Evolutionary conservation across 2,797 vertebrate genomes (phyloP).

Genomic region (Urocyon cinereoargenteus): DNA sequence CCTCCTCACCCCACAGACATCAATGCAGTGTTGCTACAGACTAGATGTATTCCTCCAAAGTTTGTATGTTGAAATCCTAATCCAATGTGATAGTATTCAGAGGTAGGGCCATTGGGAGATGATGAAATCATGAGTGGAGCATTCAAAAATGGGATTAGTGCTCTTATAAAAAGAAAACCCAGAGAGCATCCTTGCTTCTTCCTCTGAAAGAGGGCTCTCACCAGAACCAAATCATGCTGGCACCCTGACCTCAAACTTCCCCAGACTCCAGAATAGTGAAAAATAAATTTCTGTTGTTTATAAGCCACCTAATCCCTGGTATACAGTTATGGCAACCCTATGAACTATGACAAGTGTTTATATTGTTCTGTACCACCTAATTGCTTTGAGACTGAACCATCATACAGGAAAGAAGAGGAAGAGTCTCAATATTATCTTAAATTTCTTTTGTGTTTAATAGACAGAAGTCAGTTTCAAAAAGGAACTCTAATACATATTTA

Average conservation of each 20-base stretch:
- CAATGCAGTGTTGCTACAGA: background rate
- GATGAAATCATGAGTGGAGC: background rate
- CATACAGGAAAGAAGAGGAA: background rate
- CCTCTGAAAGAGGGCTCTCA: no score
- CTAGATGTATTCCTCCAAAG: background rate
- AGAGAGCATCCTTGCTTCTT: no score
- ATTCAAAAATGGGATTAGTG: background rate
- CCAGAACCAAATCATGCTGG: no score
- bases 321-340: background rate
- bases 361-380: background rate
- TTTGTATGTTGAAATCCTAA: background rate
- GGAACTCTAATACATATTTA: background rate
- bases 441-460: background rate
- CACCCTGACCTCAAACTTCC: no score
- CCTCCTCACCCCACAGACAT: background rate
- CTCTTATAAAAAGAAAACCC: no score
- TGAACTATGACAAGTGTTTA: background rate
- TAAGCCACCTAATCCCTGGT: no score
- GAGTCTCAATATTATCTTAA: background rate
- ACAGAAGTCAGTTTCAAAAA: slow-evolving; percentile 28
- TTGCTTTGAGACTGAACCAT: background rate
- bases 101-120: background rate
- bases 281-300: no score
- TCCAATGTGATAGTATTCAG: background rate
- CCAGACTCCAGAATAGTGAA: no score